Evolutionary conservation across 2,888 invertebrate species (phyloP), one percentile per base, ranked within the genome.

Genomic region (Pachycephus smyrnensis): DNA sequence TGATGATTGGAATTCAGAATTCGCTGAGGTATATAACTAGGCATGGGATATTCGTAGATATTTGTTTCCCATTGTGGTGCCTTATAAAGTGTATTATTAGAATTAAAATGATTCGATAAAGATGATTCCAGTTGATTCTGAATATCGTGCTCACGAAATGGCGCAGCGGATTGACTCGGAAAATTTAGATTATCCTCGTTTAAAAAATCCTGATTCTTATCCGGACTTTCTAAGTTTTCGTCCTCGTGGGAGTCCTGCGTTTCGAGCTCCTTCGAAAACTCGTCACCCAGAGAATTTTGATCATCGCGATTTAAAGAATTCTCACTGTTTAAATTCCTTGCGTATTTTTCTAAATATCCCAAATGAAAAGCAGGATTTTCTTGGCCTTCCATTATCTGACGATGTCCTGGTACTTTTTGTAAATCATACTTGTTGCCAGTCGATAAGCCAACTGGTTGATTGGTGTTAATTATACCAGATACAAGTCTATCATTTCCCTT

Each of bases 261-360:
- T 23, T 75, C 77, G 32, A 71, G 68, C 11, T 75, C 69, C 23
- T 23, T 31, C 36, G 68, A 33, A 11, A 77, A 79, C 12, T 76
- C 12, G 33, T 15, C 69, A 31, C 76, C 32, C 12, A 73, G 73
- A 71, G 71, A 35, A 68, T 75, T 80, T n/a, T 69, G 73, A 40
- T 37, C 73, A 68, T 76, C 78, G 2, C 23, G 32, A 12, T 71
- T 69, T 23, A 71, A 76, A 73, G 71, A 74, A 33, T 75, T 74
- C 4, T 33, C 71, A 32, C 35, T 36, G 15, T 68, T 40, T 37
- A 84, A 69, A 55, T 82, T 78, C 73, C 79, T 83, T 15, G 84
- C 83, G 68, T 81, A 83, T 76, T 80, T 80, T 36, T 84, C 81
- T 55, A 84, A 73, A 79, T 84, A 84, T 11, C 75, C 75, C 9